Percentiles rank a stretch among this genome's conserved stretches.
Evolutionary conservation across 2,113 vertebrate species (phyloP).

Genomic region (Okapia johnstoni): DNA sequence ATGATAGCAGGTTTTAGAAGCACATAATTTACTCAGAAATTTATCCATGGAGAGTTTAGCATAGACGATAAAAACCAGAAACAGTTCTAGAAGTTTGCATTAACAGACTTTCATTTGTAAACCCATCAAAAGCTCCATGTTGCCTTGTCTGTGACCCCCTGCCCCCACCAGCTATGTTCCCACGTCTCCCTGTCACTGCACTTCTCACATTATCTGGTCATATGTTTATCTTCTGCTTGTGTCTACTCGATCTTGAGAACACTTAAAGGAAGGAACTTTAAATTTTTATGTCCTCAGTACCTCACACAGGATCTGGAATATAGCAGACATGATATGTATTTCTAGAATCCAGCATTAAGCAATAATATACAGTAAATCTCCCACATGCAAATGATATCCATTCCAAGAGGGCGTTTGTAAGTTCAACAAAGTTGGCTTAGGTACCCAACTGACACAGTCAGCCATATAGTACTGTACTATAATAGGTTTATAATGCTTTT

Average conservation of each 20-base stretch:
- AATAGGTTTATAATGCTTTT: not conserved
- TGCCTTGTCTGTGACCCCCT: not conserved
- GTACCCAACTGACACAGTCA: not conserved
- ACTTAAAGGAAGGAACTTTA: not conserved
- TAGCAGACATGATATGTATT: not conserved
- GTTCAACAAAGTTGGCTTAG: not conserved
- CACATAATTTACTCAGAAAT: not conserved
- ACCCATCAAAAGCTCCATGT: not conserved
- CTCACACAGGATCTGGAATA: not conserved
- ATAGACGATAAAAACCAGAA: not conserved
- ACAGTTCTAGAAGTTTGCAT: not conserved
- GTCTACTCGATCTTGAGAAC: not conserved
- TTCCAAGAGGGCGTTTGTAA: not conserved
- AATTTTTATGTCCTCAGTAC: not conserved
- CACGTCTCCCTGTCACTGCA: rapidly evolving
- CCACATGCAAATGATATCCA: not conserved
- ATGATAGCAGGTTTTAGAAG: not conserved
- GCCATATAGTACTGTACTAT: not conserved
- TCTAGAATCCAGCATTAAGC: not conserved
- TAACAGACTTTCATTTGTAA: not conserved
- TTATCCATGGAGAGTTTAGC: not conserved
- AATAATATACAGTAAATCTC: not conserved
- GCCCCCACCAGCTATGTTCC: not conserved
- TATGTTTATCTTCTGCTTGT: not conserved
- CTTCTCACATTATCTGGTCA: not conserved